Conservation (phyloP, 2,113 vertebrate species). For the Heteronetta atricapilla region DNA sequence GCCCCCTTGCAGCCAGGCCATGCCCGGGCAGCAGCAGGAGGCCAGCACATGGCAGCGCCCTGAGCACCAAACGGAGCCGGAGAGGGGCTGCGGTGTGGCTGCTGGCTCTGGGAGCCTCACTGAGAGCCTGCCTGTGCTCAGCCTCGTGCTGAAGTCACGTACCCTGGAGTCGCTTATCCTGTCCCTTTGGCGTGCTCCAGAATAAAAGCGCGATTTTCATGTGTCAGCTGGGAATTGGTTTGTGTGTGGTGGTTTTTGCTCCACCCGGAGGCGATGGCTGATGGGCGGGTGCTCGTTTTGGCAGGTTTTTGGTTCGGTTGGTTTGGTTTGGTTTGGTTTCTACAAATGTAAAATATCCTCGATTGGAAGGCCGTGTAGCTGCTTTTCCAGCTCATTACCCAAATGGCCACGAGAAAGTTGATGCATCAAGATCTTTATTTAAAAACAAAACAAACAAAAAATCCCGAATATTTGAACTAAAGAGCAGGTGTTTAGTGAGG, state of each 20-base stretch:
- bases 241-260: not conserved
- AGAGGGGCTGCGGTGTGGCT: not conserved
- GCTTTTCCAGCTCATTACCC: not conserved
- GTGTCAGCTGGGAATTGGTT: not conserved
- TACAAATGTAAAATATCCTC: not conserved
- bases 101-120: not conserved
- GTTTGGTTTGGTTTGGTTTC: not conserved
- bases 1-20: rapidly evolving
- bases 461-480: not conserved
- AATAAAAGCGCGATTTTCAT: not conserved
- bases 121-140: not conserved
- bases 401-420: not conserved
- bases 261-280: not conserved
- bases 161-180: too few relatives aligned
- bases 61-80: not conserved
- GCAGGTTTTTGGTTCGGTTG: not conserved
- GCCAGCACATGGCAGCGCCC: not conserved
- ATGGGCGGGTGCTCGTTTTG: not conserved
- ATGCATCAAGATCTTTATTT: not conserved
- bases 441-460: not conserved
- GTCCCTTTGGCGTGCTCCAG: not conserved
- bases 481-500: not conserved
- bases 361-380: not conserved
- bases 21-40: not conserved
- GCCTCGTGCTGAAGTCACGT: too few relatives aligned